These are phyloP conservation scores for Marisa cornuarietis DNA, from an alignment of 1,140 invertebrate genomes.

Conservation along the genomic window DNA sequence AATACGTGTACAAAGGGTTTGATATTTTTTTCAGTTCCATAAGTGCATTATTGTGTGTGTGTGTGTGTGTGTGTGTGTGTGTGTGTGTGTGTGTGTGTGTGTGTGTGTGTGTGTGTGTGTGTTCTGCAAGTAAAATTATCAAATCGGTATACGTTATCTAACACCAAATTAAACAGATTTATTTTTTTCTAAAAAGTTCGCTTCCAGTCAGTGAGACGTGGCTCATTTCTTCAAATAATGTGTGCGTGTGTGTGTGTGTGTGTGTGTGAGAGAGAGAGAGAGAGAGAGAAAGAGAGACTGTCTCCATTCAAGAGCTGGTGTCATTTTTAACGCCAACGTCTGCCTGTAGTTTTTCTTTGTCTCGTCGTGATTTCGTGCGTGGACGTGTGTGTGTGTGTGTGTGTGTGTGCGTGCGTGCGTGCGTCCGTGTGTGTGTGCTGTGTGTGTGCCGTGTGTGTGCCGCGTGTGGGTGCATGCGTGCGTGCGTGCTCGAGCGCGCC, in stretches of 20 bases:
- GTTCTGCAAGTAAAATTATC: background rate
- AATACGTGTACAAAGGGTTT: background rate
- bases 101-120: background rate
- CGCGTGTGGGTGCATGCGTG: background rate
- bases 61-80: background rate
- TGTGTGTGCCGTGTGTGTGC: background rate
- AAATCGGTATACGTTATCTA: background rate
- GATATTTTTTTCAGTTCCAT: background rate
- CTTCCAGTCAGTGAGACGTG: background rate
- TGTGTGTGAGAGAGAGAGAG: background rate
- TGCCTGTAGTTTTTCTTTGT: no score
- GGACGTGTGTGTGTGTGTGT: conserved; percentile 10
- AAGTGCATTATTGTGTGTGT: no score
- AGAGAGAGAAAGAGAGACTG: no score
- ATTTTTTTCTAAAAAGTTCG: background rate
- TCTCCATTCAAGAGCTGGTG: no score
- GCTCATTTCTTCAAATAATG: background rate
- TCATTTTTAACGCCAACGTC: no score
- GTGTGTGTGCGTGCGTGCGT: conserved; percentile 6
- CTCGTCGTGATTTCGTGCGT: no score
- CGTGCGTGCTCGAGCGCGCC: background rate
- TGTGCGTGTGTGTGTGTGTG: background rate
- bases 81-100: background rate
- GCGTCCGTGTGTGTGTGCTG: background rate
- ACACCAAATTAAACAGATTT: background rate